Evolutionary conservation across 2,888 invertebrate species (phyloP).

Genomic region (Magallana nippona): DNA sequence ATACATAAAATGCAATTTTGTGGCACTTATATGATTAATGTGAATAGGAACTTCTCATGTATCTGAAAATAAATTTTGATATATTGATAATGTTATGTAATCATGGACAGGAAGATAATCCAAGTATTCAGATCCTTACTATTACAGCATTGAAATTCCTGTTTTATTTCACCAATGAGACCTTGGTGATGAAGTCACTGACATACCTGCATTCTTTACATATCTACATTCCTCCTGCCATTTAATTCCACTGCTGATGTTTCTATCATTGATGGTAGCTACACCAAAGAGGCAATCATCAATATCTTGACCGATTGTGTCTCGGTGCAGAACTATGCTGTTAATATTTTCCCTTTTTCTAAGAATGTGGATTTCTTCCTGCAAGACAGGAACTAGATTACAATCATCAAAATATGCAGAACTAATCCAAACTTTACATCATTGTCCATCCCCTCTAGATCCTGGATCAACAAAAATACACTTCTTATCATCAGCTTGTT

Average conservation of each 20-base stretch:
- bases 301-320: neutral
- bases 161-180: no score
- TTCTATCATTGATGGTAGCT: neutral
- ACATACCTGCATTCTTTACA: conserved; percentile 8
- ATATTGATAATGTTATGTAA: no score
- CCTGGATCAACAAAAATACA: no score
- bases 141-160: neutral
- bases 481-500: no score
- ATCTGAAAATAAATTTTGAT: no score
- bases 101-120: no score
- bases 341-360: neutral
- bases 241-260: neutral
- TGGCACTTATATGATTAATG: no score
- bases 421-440: neutral
- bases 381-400: neutral
- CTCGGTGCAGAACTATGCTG: neutral
- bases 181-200: no score
- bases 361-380: neutral
- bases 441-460: no score
- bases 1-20: no score
- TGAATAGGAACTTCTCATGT: no score
- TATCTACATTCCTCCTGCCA: conserved; percentile 28
- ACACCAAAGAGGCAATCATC: neutral
- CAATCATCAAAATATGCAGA: neutral
- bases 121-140: neutral